Base-by-base conservation (phyloP, 1,140 invertebrate genomes). In the Capitella teleta region DNA sequence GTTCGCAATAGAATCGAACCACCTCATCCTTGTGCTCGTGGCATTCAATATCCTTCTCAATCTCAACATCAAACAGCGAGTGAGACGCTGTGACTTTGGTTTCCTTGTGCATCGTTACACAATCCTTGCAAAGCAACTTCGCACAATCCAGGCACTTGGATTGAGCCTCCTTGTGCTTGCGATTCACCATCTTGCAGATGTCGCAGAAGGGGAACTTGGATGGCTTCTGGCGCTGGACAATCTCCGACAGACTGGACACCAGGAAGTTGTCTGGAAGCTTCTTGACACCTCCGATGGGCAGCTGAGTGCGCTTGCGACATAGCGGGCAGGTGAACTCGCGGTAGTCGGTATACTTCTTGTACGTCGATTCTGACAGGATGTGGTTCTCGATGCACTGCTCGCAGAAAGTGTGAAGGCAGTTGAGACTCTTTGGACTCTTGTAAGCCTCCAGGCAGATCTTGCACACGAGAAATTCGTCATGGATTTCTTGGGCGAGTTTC, bases 321-420 rank as follows among this genome's bases (percentile, higher is more conserved):
- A 74, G 59, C 4, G 72, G 72, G 53, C 72, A 74, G 2, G 72
- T 72, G 58, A 74, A 73, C 46, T 74, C 72, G 14, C 69, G 54
- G 49, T 73, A 72, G 55, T 72, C 69, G 56, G 61, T 70, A 54
- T 73, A 72, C 53, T 72, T 73, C 54, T 72, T 72, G 60, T 72
- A 70, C 19, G 63, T 64, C 42, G 65, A 63, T 50, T 70, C 67
- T 6, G 66, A 66, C 58, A 64, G 61, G n/a, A 66, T 64, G 47
- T 70, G 68, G 50, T 64, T 69, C 41, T 70, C 67, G 55, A 71
- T 66, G 64, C 89, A 94, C 42, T 79, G 74, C 74, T 92, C 86
- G 73, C 89, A 93, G 74, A 90, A 93, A 1, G 87, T 86, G 75
- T 94, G 90, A 59, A 95, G 79, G 70, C 91, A 95, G 59, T 85